A percentile compares a stretch with the other conserved stretches of the same genome.
Conservation (phyloP, 2,113 vertebrate species). For the Camelus dromedarius region DNA sequence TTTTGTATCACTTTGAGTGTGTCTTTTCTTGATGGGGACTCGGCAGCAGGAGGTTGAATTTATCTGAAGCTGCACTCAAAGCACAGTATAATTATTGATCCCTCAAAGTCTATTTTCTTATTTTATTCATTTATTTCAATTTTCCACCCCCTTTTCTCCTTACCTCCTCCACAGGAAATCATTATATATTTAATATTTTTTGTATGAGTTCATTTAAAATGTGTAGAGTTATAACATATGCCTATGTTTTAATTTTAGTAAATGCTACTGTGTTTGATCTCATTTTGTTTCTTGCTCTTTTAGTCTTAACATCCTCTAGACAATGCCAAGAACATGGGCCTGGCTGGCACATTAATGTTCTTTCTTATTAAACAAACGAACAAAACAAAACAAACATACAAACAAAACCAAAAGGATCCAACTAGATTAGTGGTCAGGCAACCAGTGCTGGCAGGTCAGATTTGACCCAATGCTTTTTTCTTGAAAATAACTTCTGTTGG, state of each 20-base stretch:
- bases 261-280: neutral
- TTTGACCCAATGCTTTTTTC: neutral
- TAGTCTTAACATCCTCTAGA: neutral
- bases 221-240: neutral
- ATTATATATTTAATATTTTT: neutral
- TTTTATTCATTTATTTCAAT: conserved; percentile 4
- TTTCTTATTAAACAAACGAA: neutral
- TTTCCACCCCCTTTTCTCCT: neutral
- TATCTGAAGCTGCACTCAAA: neutral
- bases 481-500: neutral
- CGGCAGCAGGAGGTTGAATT: neutral
- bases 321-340: neutral
- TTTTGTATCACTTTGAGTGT: neutral
- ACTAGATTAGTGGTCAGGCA: neutral
- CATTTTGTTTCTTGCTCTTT: neutral
- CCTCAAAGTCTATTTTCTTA: neutral
- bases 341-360: neutral
- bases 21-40: neutral
- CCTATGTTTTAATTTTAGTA: neutral
- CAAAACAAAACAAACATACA: too few relatives aligned
- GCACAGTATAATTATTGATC: neutral
- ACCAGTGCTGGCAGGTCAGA: neutral
- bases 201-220: neutral
- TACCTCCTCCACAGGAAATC: neutral
- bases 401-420: neutral